Conservation (phyloP, 2,113 vertebrate species). For the Ochotona curzoniae region DNA sequence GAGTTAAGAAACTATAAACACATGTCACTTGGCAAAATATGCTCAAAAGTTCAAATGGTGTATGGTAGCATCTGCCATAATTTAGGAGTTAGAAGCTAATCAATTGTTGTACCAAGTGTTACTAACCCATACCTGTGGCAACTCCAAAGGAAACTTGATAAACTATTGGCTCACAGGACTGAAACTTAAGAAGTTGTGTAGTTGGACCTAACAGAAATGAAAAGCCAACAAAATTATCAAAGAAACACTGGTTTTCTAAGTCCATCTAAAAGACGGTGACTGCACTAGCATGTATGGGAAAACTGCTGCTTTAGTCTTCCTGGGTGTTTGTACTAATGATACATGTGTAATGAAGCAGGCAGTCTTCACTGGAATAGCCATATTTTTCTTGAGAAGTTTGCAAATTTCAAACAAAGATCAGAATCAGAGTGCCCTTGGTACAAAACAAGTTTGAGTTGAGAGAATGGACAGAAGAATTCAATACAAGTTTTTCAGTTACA, state of each 20-base stretch:
- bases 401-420: slow-evolving; percentile 21
- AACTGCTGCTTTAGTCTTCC: not conserved
- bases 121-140: not conserved
- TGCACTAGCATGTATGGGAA: not conserved
- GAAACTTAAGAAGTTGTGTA: not conserved
- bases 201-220: not conserved
- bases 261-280: not conserved
- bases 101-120: not conserved
- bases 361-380: not conserved
- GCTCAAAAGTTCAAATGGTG: not conserved
- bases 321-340: slow-evolving; percentile 29
- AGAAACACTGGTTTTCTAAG: not conserved
- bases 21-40: not conserved
- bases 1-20: not conserved
- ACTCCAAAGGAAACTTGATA: not conserved
- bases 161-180: not conserved
- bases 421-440: not conserved
- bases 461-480: slow-evolving; percentile 5
- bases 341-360: not conserved
- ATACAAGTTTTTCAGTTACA: not conserved
- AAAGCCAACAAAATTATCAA: not conserved
- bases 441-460: not conserved
- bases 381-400: not conserved
- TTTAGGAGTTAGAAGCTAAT: not conserved
- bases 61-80: not conserved